Percentiles rank a stretch among this genome's conserved stretches.
These are phyloP conservation scores for Andrena trimmerana DNA, from an alignment of 2,888 invertebrate species.

Conservation along the genomic window DNA sequence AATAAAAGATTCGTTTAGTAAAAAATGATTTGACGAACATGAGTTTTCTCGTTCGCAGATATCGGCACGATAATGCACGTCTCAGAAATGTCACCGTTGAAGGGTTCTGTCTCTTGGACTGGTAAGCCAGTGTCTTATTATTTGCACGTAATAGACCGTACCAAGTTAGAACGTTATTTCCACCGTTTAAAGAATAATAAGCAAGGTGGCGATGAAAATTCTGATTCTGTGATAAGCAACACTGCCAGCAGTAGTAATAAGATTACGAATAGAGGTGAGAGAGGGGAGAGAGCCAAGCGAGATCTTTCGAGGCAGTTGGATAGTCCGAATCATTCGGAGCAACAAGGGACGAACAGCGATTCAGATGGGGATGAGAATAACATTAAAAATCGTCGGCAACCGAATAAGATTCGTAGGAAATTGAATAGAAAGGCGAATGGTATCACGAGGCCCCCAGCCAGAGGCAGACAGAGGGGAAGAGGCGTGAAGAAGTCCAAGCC, in stretches of 20 bases:
- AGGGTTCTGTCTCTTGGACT: slow-evolving; percentile 99
- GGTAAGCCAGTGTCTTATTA: slow-evolving; percentile 99
- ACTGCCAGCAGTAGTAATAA: slow-evolving; percentile 84
- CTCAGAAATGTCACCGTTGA: slow-evolving; percentile 96
- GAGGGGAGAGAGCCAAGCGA: slow-evolving; percentile 86
- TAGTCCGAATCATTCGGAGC: slow-evolving; percentile 84
- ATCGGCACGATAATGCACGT: slow-evolving; percentile 99
- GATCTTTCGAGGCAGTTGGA: slow-evolving; percentile 86
- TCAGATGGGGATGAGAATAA: slow-evolving; percentile 81
- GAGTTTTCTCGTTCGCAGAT: slow-evolving; percentile 86
- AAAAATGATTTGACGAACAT: background rate
- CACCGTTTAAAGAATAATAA: slow-evolving; percentile 94
- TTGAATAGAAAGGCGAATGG: slow-evolving; percentile 79
- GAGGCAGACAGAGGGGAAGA: slow-evolving; percentile 78
- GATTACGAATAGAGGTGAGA: slow-evolving; percentile 78
- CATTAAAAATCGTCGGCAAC: slow-evolving; percentile 79
- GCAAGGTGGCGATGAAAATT: slow-evolving; percentile 83
- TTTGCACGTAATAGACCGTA: slow-evolving; percentile 98
- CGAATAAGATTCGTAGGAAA: slow-evolving; percentile 82
- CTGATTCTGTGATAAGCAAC: slow-evolving; percentile 85
- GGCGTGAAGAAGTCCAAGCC: slow-evolving; percentile 87
- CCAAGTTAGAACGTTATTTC: slow-evolving; percentile 98
- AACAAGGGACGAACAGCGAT: slow-evolving; percentile 82
- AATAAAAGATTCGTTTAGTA: background rate
- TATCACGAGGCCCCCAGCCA: slow-evolving; percentile 75